A percentile compares a stretch with the other conserved stretches of the same genome.
These are phyloP conservation scores for Fregata magnificens DNA, from an alignment of 2,113 vertebrate species.

Conservation along the genomic window DNA sequence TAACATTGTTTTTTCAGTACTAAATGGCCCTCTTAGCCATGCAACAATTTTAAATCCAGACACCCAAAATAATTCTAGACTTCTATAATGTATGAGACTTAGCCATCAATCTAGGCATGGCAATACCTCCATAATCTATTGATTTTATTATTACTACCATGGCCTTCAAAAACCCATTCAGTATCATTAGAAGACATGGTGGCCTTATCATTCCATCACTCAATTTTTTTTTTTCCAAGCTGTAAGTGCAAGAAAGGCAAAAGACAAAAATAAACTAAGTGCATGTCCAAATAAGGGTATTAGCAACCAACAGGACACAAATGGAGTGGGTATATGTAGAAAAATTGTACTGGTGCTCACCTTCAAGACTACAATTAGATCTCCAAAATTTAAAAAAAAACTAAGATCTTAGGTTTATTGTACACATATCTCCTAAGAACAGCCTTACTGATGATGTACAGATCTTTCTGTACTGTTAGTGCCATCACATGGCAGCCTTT, in stretches of 20 bases:
- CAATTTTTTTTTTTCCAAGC: background rate
- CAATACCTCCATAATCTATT: background rate
- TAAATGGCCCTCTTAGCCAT: background rate
- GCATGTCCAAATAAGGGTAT: background rate
- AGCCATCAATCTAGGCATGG: background rate
- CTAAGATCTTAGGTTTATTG: background rate
- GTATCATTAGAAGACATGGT: background rate
- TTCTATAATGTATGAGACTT: background rate
- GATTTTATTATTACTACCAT: background rate
- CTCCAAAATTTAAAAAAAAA: background rate
- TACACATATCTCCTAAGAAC: background rate
- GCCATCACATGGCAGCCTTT: background rate
- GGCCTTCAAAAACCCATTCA: background rate
- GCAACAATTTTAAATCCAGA: background rate
- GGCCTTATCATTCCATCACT: background rate
- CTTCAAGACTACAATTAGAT: background rate
- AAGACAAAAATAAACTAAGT: background rate
- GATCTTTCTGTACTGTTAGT: background rate
- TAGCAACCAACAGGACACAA: background rate
- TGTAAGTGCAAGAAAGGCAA: background rate
- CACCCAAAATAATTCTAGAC: background rate
- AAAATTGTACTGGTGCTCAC: background rate
- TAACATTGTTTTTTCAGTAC: background rate
- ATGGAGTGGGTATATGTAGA: background rate
- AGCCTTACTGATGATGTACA: background rate